Evolutionary conservation across 2,797 vertebrate species (phyloP).

Genomic region (Tauraco hartlaubi): DNA sequence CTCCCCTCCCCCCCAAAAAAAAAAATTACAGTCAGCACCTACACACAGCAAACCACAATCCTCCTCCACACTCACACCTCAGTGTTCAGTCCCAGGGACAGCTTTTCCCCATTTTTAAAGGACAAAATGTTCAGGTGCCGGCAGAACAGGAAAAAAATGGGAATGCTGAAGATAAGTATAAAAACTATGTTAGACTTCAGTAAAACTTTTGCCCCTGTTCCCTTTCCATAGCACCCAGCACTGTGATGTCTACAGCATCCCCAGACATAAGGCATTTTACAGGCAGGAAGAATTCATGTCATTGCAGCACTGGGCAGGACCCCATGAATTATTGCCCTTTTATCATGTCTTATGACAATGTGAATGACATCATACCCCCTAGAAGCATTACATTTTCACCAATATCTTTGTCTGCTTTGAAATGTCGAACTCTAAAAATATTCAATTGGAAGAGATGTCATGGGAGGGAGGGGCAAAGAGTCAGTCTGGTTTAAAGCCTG

Average conservation of each 20-base stretch:
- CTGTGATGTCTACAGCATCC: neutral
- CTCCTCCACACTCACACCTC: neutral
- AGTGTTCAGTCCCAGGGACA: neutral
- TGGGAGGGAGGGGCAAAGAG: neutral
- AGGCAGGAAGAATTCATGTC: neutral
- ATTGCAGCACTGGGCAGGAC: neutral
- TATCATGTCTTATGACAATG: neutral
- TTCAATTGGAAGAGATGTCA: neutral
- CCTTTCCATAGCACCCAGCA: neutral
- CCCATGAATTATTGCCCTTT: neutral
- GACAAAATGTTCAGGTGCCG: neutral
- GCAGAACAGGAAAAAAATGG: neutral
- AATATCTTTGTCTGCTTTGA: neutral
- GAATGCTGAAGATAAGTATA: neutral
- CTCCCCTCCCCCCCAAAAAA: fast-evolving
- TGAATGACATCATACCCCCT: neutral
- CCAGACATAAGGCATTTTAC: neutral
- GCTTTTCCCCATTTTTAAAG: neutral
- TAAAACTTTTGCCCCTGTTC: neutral
- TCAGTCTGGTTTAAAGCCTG: neutral
- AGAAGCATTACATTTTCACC: neutral
- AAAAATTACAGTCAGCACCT: neutral
- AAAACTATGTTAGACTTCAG: neutral
- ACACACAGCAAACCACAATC: neutral
- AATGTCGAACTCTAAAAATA: neutral